A percentile compares a stretch with the other conserved stretches of the same genome.
These are phyloP conservation scores for Lutraria rhynchaena DNA, from an alignment of 1,140 invertebrate genomes.

Conservation along the genomic window DNA sequence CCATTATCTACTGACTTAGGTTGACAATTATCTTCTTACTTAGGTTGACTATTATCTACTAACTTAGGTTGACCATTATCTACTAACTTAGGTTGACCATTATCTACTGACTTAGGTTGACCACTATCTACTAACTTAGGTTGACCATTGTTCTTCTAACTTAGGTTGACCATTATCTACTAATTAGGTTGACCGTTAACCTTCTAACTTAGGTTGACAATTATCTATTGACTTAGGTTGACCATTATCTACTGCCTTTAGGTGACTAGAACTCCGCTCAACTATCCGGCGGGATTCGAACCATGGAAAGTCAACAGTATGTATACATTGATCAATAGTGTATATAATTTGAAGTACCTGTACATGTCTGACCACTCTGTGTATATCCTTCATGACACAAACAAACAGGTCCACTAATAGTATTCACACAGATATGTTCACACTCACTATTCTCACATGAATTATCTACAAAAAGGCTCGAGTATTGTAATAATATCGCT, in stretches of 20 bases:
- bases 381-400: conserved; percentile 28
- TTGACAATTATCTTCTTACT: no score
- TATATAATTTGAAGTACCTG: neutral
- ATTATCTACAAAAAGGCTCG: neutral
- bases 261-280: neutral
- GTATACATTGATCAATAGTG: neutral
- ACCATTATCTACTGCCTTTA: neutral
- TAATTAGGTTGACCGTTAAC: no score
- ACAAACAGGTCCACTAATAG: neutral
- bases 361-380: neutral
- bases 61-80: no score
- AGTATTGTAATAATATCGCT: no score
- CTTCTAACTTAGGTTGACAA: no score
- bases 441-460: conserved; percentile 15
- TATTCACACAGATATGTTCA: conserved; percentile 26
- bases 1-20: no score
- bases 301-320: neutral
- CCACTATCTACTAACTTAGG: no score
- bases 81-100: no score
- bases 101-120: no score
- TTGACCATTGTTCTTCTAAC: no score
- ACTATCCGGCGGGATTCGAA: neutral
- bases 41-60: no score
- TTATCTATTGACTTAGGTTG: neutral
- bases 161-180: no score